phyloP scores from a whole-genome alignment of 1,140 invertebrate genomes.

The Cyphomyrmex costatus region DNA sequence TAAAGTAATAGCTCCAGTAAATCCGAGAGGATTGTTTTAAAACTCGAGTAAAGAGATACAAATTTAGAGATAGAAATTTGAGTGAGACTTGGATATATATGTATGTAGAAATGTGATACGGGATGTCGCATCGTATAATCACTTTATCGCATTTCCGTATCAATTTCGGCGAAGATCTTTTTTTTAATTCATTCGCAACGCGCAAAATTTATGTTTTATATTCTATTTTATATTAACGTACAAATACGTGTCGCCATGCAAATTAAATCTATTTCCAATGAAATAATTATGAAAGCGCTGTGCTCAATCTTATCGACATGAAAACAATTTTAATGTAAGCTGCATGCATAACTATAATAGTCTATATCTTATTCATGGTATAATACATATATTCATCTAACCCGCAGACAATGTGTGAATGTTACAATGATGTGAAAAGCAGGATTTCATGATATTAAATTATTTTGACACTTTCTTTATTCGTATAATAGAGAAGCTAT shows the following conservation, averaged over 20 bases:
- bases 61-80: not conserved
- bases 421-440: not conserved
- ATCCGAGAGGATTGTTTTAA: constrained; percentile 16
- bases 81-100: not conserved
- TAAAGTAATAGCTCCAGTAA: not conserved
- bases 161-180: not conserved
- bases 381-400: constrained; percentile 46
- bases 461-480: constrained; percentile 17
- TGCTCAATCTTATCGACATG: not conserved
- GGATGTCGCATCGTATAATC: not conserved
- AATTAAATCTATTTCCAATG: not conserved
- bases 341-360: not conserved
- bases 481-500: not conserved
- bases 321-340: constrained; percentile 27
- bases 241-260: not conserved
- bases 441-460: constrained; percentile 27
- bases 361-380: constrained; percentile 6
- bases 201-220: not conserved
- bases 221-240: not conserved
- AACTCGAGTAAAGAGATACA: not conserved
- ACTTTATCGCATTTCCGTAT: not conserved
- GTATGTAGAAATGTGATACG: not conserved
- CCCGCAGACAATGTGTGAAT: constrained; percentile 1
- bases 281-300: not conserved
- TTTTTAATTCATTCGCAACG: not conserved